phyloP scores from a whole-genome alignment of 1,140 invertebrate genomes.

The Bombus soroeensis region DNA sequence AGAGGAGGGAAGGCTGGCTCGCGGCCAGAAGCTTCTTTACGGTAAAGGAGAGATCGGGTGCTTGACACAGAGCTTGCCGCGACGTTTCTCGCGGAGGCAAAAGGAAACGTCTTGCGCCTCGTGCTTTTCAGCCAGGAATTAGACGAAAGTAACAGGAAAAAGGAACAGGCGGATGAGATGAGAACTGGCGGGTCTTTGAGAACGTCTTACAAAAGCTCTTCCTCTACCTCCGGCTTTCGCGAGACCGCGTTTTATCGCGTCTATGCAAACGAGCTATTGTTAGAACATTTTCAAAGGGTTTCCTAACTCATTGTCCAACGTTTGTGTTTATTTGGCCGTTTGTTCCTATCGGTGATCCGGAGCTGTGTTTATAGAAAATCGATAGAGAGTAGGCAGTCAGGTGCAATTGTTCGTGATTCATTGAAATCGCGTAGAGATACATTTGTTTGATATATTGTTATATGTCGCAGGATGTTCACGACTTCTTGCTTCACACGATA shows the following conservation, averaged over 20 bases:
- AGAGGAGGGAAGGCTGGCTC: background rate
- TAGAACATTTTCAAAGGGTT: background rate
- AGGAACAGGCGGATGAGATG: background rate
- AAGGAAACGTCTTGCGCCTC: background rate
- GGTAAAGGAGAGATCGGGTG: background rate
- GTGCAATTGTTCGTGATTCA: too few species aligned
- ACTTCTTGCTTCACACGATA: too few species aligned
- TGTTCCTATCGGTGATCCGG: background rate
- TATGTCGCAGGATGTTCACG: too few species aligned
- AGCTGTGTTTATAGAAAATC: background rate
- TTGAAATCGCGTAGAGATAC: too few species aligned
- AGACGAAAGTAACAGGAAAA: background rate
- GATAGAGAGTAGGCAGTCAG: background rate
- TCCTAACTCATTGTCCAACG: background rate
- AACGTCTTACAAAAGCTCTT: background rate
- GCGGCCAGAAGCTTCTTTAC: background rate
- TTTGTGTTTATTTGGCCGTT: background rate
- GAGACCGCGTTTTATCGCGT: background rate
- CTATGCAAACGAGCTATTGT: constrained; percentile 31
- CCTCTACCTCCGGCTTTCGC: background rate
- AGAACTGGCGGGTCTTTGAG: background rate
- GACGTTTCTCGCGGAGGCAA: background rate
- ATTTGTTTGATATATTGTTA: too few species aligned
- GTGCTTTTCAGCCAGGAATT: background rate
- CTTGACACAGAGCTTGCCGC: constrained; percentile 11